Percentiles rank a stretch among this genome's conserved stretches.
phyloP scores from a whole-genome alignment of 2,797 vertebrate species.

The Staurois parvus region DNA sequence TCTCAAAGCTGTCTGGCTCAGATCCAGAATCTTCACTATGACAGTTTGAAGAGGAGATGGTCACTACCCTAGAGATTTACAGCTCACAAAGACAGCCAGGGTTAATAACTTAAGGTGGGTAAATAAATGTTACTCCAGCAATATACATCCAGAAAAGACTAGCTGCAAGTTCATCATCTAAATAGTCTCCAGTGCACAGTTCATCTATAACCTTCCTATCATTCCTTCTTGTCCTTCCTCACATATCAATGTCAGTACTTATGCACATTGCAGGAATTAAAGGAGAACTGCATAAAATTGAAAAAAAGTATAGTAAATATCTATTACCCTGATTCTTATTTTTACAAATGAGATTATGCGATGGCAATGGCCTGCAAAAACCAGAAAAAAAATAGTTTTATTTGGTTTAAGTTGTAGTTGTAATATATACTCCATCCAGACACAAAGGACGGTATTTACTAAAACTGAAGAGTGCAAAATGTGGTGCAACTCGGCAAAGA shows the following conservation, averaged over 20 bases:
- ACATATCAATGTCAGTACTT: not conserved
- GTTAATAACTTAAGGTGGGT: constrained; percentile 16
- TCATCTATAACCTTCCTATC: not conserved
- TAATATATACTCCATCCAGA: too few species aligned
- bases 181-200: not conserved
- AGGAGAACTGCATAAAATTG: not conserved
- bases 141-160: not conserved
- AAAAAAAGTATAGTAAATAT: not conserved
- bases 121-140: constrained; percentile 8
- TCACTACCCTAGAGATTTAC: constrained; percentile 14
- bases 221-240: not conserved
- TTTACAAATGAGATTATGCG: too few species aligned
- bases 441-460: too few species aligned
- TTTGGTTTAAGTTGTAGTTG: not conserved
- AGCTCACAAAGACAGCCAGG: constrained; percentile 18
- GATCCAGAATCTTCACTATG: constrained; percentile 47
- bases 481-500: too few species aligned
- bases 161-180: not conserved
- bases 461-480: too few species aligned
- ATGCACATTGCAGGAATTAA: not conserved
- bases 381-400: not conserved
- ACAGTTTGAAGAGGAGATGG: constrained; percentile 34
- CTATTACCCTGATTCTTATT: not conserved
- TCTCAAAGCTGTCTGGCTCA: constrained; percentile 29
- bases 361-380: too few species aligned